Conservation (phyloP, 2,113 vertebrate genomes). For the Rattus rattus region DNA sequence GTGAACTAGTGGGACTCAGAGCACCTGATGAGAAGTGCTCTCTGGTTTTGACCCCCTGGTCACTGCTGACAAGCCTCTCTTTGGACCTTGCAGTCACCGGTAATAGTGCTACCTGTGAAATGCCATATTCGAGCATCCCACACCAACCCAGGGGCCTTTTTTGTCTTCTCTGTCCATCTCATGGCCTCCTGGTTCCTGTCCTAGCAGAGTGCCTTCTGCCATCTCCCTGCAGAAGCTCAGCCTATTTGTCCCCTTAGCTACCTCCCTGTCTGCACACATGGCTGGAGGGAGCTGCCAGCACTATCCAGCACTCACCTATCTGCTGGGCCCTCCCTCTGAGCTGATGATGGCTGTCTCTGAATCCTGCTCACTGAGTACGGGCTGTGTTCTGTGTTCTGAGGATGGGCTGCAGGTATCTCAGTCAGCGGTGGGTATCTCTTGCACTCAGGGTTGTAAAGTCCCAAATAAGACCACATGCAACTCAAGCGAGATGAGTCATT, state of each 20-base stretch:
- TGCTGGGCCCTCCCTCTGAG: background rate
- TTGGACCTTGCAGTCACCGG: background rate
- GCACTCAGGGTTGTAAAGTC: background rate
- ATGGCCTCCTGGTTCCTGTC: background rate
- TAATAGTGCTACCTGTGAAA: background rate
- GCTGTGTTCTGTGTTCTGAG: background rate
- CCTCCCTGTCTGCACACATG: background rate
- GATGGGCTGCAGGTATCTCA: background rate
- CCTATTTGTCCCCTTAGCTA: too few relatives aligned
- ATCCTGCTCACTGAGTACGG: background rate
- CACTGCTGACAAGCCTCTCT: background rate
- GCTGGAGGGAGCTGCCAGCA: background rate
- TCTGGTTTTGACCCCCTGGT: background rate
- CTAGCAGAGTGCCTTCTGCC: background rate
- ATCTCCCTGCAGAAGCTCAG: background rate
- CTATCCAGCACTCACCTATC: too few relatives aligned
- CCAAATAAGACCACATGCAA: background rate
- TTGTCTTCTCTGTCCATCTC: background rate
- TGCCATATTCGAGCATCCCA: fast-evolving
- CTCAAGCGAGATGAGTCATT: background rate
- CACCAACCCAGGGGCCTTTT: too few relatives aligned
- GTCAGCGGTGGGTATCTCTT: background rate
- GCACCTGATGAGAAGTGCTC: background rate
- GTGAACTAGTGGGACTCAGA: background rate
- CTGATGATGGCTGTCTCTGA: background rate